These are phyloP conservation scores for Drosophila prolongata DNA, from an alignment of 2,888 invertebrate genomes.

Conservation along the genomic window DNA sequence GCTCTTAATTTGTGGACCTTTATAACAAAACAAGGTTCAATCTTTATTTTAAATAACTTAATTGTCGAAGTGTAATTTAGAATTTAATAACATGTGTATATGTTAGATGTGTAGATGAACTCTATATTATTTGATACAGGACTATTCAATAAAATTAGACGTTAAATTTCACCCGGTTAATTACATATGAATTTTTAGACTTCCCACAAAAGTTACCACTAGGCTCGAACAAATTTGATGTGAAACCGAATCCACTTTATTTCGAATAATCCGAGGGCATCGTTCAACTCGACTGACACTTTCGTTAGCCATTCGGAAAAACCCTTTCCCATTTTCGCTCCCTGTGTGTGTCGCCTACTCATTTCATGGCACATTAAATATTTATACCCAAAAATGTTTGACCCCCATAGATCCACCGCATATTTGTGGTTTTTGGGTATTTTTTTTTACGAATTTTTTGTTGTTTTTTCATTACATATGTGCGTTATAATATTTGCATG, in stretches of 20 bases:
- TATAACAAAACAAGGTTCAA: too few relatives aligned
- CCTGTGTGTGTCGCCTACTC: slow-evolving; percentile 7
- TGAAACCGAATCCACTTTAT: slow-evolving; percentile 4
- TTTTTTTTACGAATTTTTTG: not conserved
- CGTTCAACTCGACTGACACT: slow-evolving; percentile 29
- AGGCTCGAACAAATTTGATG: not conserved
- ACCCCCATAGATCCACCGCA: slow-evolving; percentile 31
- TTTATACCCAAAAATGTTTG: slow-evolving; percentile 42
- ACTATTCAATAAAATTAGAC: too few relatives aligned
- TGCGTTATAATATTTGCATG: slow-evolving; percentile 33
- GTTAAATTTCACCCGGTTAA: too few relatives aligned
- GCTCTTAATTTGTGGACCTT: not conserved
- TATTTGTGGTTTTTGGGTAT: slow-evolving; percentile 33
- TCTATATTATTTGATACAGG: too few relatives aligned
- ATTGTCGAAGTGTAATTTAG: too few relatives aligned
- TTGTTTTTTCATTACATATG: slow-evolving; percentile 19
- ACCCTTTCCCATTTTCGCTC: slow-evolving; percentile 6
- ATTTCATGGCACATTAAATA: slow-evolving; percentile 47
- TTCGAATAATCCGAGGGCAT: slow-evolving; percentile 6
- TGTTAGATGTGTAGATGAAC: too few relatives aligned
- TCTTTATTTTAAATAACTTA: too few relatives aligned
- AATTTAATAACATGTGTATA: too few relatives aligned
- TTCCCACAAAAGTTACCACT: not conserved
- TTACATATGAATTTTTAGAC: too few relatives aligned
- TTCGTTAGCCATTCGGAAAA: slow-evolving; percentile 32